phyloP scores from a whole-genome alignment of 2,888 invertebrate genomes.

The Thumatha senex region DNA sequence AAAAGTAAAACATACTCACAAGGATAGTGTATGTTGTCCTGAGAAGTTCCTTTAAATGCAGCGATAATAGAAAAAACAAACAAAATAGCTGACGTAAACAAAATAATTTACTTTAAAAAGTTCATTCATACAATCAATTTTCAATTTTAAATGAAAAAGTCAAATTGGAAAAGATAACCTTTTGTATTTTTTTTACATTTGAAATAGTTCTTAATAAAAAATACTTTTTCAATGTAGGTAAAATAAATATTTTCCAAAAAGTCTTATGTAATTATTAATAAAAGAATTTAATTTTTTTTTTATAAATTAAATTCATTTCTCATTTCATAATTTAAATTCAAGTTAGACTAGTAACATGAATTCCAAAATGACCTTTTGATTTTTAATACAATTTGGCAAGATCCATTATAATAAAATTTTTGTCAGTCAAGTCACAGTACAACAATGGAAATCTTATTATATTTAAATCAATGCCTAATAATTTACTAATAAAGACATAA shows the following conservation, averaged over 20 bases:
- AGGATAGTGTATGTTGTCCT: constrained; percentile 85
- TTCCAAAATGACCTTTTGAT: constrained; percentile 24
- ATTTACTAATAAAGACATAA: constrained; percentile 31
- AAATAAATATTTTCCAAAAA: no score
- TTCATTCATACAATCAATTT: constrained; percentile 33
- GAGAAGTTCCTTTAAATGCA: constrained; percentile 83
- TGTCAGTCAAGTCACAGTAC: constrained; percentile 57
- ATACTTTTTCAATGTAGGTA: no score
- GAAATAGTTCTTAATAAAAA: no score
- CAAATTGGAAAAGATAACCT: constrained; percentile 9
- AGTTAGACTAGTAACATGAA: neutral
- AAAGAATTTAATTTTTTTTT: no score
- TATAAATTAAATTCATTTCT: no score
- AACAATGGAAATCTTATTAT: constrained; percentile 48
- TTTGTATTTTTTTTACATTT: no score
- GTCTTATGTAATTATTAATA: no score
- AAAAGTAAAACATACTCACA: constrained; percentile 78
- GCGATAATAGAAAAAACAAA: constrained; percentile 47
- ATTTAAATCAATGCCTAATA: constrained; percentile 34
- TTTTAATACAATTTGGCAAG: constrained; percentile 62
- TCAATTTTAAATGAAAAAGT: constrained; percentile 31
- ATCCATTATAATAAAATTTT: constrained; percentile 47
- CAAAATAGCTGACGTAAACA: constrained; percentile 42
- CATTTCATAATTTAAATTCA: neutral
- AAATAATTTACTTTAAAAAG: constrained; percentile 30